Evolutionary conservation across 2,888 invertebrate species (phyloP), one percentile per base, ranked within the genome.

Genomic region (Rhagophthalmus giganteus): DNA sequence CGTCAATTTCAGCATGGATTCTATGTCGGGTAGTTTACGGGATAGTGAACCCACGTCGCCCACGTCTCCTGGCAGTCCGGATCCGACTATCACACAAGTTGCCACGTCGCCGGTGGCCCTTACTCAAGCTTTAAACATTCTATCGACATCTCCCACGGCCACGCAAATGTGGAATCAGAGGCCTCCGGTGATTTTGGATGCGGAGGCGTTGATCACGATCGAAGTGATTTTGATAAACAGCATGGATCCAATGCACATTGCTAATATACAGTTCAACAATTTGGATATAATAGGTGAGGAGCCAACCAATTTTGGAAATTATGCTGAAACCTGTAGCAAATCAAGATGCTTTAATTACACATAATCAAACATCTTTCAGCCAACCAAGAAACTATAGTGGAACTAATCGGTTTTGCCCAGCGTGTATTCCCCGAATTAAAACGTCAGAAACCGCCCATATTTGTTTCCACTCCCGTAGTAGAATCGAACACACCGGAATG

Each of bases 341-440:
- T n/a, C n/a, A n/a, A n/a, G n/a, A n/a, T n/a, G n/a, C n/a, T 16
- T 8, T 27, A 27, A 14, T 7, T 30, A 16, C 1, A 15, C 10
- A n/a, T 9, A 13, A 28, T 24, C 13, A 24, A 31, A 5, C 2
- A 26, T 46, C n/a, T 60, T 64, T 8, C 70, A 90, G 93, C 94
- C 0, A 96, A 96, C 75, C 95, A 95, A 72, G 94, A 94, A 74
- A 96, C 96, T 0, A 88, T 96, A 57, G 90, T 95, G 6, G 96
- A 97, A 73, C 75, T 97, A 49, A 82, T 94, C 59, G 90, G 91
- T n/a, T 95, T 96, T 69, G 81, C 85, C 2, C 87, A 88, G 63
- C 81, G 92, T 37, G 84, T 91, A 2, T 80, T 84, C 53, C 82
- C 81, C 16, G 75, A 64, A 62, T 64, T 65, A 40, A 54, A 57